Evolutionary conservation across 2,888 invertebrate species (phyloP), one percentile per base, ranked within the genome.

Genomic region (Dolichomitus sp.): DNA sequence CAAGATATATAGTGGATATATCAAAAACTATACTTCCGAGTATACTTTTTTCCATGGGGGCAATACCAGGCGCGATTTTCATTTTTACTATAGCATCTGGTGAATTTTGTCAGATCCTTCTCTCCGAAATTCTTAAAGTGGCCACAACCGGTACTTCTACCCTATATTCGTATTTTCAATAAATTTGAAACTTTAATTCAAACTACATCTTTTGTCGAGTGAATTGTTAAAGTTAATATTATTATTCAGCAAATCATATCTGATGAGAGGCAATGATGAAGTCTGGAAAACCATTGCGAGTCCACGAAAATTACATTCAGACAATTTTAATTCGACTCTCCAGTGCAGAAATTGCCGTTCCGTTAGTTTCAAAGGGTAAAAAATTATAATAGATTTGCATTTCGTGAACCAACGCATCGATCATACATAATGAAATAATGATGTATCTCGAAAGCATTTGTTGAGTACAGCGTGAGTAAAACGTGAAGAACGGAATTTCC

Each of bases 381-480:
- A 54, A 30, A 4, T 2, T 54, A 54, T 54, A 54, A 54, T 54
- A 54, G 27, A 27, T 27, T 42, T 27, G 27, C 42, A 27, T 17
- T 45, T 72, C 45, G 27, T 48, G 19, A 14, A 30, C 4, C 52
- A 33, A 72, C 45, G 6, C n/a, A 59, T 59, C 72, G 59, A 17
- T 48, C 27, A 48, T 30, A 59, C 17, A 45, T 45, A 72, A 59
- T 72, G n/a, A 40, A 57, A 52, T 37, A 40, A 76, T 52, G 23
- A 30, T 27, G 52, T 19, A 63, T 69, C 61, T 23, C 50, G 19
- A 70, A 50, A 30, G 9, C 7, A 12, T 37, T 50, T 30, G 48
- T 12, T 11, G 57, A 14, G 57, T n/a, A 33, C 6, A 72, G 45
- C 72, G 50, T 73, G 81, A 52, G 77, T 77, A 77, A 76, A 77